These are phyloP conservation scores for Eublepharis macularius DNA, from an alignment of 2,113 vertebrate species.

Conservation along the genomic window DNA sequence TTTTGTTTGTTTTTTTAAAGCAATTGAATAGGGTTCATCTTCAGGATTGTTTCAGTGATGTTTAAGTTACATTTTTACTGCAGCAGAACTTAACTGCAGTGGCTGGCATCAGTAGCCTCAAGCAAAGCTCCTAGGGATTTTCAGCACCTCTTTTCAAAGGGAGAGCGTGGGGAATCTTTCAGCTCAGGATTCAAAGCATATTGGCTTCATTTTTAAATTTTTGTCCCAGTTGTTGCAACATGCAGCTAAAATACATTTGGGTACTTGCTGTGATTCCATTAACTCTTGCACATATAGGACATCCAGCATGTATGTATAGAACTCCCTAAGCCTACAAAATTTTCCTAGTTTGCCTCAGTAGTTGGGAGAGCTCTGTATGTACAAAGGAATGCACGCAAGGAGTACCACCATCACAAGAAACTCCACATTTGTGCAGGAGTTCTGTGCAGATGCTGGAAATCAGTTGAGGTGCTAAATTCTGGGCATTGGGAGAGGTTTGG, in stretches of 20 bases:
- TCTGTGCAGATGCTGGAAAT: neutral
- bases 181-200: slow-evolving; percentile 1
- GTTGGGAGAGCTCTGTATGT: neutral
- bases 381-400: neutral
- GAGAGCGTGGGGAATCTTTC: neutral
- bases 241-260: neutral
- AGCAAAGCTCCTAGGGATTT: too few relatives aligned
- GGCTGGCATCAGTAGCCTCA: neutral
- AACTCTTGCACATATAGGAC: neutral
- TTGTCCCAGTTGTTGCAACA: neutral
- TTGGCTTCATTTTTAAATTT: neutral
- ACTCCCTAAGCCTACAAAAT: neutral
- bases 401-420: neutral
- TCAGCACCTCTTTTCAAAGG: neutral
- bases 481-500: neutral
- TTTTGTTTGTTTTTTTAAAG: neutral
- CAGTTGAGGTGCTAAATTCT: too few relatives aligned
- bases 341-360: neutral
- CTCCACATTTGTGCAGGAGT: neutral
- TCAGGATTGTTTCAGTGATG: neutral
- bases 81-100: slow-evolving; percentile 27
- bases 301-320: neutral
- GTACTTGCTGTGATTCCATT: neutral
- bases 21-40: neutral
- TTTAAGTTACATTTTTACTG: slow-evolving; percentile 18